phyloP scores from a whole-genome alignment of 1,140 invertebrate genomes.

The Drosophila willistoni region DNA sequence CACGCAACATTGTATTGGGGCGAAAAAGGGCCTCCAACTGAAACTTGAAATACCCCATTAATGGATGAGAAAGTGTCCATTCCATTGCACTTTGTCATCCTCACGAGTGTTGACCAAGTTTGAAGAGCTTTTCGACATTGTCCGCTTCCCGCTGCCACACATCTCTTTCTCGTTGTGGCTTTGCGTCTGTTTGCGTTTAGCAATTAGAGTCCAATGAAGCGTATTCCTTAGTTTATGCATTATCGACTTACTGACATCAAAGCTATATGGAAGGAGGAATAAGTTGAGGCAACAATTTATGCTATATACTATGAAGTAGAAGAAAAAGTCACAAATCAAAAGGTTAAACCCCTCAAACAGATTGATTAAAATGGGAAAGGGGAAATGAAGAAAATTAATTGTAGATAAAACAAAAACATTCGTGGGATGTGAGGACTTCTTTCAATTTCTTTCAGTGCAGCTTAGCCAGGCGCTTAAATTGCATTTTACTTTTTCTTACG shows the following conservation, averaged over 20 bases:
- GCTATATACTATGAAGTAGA: conserved; percentile 20
- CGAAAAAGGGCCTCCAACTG: conserved; percentile 15
- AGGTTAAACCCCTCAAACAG: too few relatives aligned
- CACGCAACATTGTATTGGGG: conserved; percentile 60
- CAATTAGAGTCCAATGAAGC: conserved; percentile 81
- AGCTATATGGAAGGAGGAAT: conserved; percentile 36
- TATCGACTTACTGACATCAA: conserved; percentile 78
- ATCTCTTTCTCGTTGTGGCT: neutral
- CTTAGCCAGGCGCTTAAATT: conserved; percentile 53
- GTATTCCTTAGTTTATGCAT: conserved; percentile 80
- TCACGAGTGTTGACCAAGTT: conserved; percentile 31
- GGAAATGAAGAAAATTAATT: too few relatives aligned
- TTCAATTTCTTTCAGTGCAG: conserved; percentile 37
- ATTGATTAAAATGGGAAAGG: too few relatives aligned
- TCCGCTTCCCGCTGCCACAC: neutral
- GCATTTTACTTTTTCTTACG: conserved; percentile 51
- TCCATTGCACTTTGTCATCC: conserved; percentile 23
- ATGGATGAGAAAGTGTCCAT: conserved; percentile 16
- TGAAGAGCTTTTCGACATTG: conserved; percentile 11
- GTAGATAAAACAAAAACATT: too few relatives aligned
- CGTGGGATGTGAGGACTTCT: neutral
- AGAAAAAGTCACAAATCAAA: conserved; percentile 10
- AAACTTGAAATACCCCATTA: neutral
- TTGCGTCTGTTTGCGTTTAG: conserved; percentile 66
- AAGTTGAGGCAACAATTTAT: conserved; percentile 18